Percentiles rank a stretch among this genome's conserved stretches.
phyloP scores from a whole-genome alignment of 2,113 vertebrate genomes.

The Callaeas wilsoni region DNA sequence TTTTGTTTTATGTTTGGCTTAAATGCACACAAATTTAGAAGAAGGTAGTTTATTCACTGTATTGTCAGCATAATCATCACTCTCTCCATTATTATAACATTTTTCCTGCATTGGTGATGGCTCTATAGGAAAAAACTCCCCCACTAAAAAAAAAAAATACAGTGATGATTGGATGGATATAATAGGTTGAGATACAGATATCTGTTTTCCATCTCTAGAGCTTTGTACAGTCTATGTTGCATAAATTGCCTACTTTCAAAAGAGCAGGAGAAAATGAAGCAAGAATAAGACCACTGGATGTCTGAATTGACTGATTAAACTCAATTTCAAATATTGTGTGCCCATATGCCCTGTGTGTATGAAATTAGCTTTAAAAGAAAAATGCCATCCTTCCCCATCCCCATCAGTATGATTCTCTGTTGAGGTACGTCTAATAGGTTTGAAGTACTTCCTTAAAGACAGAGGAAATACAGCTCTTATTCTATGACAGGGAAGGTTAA shows the following conservation, averaged over 20 bases:
- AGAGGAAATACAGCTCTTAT: not conserved
- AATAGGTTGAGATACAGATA: not conserved
- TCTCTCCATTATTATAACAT: not conserved
- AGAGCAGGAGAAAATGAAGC: not conserved
- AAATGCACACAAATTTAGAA: not conserved
- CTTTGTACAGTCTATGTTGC: not conserved
- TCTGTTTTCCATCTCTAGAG: not conserved
- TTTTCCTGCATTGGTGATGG: not conserved
- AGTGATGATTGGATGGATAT: not conserved
- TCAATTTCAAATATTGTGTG: not conserved
- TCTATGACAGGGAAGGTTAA: conserved; percentile 30
- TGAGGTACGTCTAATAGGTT: not conserved
- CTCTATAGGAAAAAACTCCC: not conserved
- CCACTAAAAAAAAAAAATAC: not conserved
- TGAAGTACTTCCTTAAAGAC: not conserved
- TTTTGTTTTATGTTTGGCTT: not conserved
- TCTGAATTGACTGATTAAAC: not conserved
- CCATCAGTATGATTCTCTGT: not conserved
- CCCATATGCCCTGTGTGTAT: not conserved
- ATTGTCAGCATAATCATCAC: not conserved
- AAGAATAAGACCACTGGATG: not conserved
- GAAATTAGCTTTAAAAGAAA: not conserved
- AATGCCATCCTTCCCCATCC: not conserved
- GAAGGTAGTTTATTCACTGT: not conserved
- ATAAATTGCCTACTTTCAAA: not conserved